Percentiles rank a stretch among this genome's conserved stretches.
Conservation (phyloP, 2,797 vertebrate genomes). For the Rhyacichthys aspro region DNA sequence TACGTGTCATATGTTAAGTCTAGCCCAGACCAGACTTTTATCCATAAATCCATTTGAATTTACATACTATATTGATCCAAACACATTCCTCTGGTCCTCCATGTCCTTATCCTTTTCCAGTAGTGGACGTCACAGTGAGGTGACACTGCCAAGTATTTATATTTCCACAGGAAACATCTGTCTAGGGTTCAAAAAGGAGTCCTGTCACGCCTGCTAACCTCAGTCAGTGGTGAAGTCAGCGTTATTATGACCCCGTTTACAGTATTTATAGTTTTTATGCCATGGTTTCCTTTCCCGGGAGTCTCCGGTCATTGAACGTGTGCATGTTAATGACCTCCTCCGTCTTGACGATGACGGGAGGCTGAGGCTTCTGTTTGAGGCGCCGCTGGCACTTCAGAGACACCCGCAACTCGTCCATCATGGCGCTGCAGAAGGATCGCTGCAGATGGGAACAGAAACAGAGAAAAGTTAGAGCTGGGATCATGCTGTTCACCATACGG, state of each 20-base stretch:
- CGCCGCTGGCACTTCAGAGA: conserved; percentile 98
- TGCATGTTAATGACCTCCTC: conserved; percentile 99
- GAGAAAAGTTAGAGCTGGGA: conserved; percentile 23
- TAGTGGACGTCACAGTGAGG: conserved; percentile 63
- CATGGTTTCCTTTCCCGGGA: conserved; percentile 99
- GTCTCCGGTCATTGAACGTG: conserved; percentile 98
- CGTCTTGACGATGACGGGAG: conserved; percentile 95
- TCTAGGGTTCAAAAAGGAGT: conserved; percentile 76
- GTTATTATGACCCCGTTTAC: conserved; percentile 64
- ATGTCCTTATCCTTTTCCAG: conserved; percentile 46
- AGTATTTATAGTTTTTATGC: conserved; percentile 77
- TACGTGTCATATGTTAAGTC: conserved; percentile 29
- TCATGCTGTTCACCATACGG: not conserved
- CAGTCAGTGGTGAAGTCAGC: conserved; percentile 49
- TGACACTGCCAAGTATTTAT: conserved; percentile 83
- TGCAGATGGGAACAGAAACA: conserved; percentile 59
- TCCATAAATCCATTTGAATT: conserved; percentile 48
- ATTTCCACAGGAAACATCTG: conserved; percentile 99
- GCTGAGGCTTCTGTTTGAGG: conserved; percentile 97
- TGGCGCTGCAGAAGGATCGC: conserved; percentile 98
- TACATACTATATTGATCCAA: conserved; percentile 35
- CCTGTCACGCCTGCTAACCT: conserved; percentile 59
- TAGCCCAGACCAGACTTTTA: conserved; percentile 34
- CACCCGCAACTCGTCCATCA: conserved; percentile 96
- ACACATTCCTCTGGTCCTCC: conserved; percentile 31